Percentiles rank a stretch among this genome's conserved stretches.
Conservation (phyloP, 1,140 invertebrate species). For the Fopius arisanus region DNA sequence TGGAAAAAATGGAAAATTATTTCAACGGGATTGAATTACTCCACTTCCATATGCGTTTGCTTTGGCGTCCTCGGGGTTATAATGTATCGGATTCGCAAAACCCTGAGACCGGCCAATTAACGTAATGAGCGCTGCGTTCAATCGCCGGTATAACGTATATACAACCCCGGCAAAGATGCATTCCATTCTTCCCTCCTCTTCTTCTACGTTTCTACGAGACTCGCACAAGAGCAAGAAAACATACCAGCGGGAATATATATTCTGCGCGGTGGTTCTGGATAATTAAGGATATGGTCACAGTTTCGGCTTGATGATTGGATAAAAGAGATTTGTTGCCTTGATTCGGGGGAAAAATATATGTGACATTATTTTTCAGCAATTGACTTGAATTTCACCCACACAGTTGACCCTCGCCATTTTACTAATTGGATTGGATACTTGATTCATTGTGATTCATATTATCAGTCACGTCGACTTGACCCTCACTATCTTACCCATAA, state of each 20-base stretch:
- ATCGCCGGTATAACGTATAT: neutral
- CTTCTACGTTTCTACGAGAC: neutral
- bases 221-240: neutral
- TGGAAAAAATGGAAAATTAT: conserved; percentile 16
- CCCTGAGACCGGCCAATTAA: conserved; percentile 26
- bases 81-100: conserved; percentile 23
- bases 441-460: no score
- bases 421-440: no score
- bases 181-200: conserved; percentile 19
- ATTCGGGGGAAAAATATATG: no score
- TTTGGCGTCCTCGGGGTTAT: neutral
- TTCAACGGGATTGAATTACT: conserved; percentile 18
- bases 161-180: conserved; percentile 1
- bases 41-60: conserved; percentile 16
- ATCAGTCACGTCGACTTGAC: no score
- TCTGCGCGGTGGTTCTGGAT: neutral
- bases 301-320: no score
- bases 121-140: conserved; percentile 29
- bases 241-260: neutral
- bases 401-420: no score
- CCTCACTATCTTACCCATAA: no score
- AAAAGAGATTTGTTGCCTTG: no score
- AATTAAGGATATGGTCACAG: no score
- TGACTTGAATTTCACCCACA: no score
- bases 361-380: no score